Conservation (phyloP, 2,113 vertebrate species). For the Leucopsar rothschildi region DNA sequence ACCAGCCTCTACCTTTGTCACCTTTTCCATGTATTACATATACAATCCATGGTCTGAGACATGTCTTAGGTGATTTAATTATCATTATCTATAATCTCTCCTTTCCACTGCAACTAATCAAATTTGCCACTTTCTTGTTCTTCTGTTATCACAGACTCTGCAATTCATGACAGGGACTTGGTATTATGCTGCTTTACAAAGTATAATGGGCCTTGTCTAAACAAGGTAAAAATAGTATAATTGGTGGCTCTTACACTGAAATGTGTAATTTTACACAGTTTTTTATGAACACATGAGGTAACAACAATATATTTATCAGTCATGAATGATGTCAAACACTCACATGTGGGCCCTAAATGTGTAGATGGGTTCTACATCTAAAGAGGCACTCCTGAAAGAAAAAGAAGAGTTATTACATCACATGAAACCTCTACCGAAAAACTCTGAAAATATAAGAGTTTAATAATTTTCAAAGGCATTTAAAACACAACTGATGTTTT, state of each 20-base stretch:
- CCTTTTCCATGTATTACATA: neutral
- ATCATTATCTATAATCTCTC: neutral
- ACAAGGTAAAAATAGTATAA: neutral
- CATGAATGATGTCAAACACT: constrained; percentile 67
- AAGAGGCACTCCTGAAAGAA: constrained; percentile 94
- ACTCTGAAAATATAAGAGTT: neutral
- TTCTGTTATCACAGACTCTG: neutral
- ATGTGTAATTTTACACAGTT: too few relatives aligned
- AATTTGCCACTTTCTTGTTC: neutral
- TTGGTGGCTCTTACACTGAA: neutral
- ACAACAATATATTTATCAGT: neutral
- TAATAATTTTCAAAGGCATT: neutral
- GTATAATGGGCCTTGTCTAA: neutral
- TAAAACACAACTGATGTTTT: neutral
- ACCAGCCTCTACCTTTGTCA: neutral
- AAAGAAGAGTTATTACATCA: neutral
- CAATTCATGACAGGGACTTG: neutral
- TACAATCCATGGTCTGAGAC: neutral
- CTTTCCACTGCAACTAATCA: neutral
- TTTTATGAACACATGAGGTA: neutral
- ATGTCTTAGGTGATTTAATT: neutral
- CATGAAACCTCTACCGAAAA: neutral
- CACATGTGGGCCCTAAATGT: constrained; percentile 97
- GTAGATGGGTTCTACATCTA: constrained; percentile 98
- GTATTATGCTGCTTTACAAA: neutral